Evolutionary conservation across 1,140 invertebrate species (phyloP), one percentile per base, ranked within the genome.

Genomic region (Vanessa atalanta): DNA sequence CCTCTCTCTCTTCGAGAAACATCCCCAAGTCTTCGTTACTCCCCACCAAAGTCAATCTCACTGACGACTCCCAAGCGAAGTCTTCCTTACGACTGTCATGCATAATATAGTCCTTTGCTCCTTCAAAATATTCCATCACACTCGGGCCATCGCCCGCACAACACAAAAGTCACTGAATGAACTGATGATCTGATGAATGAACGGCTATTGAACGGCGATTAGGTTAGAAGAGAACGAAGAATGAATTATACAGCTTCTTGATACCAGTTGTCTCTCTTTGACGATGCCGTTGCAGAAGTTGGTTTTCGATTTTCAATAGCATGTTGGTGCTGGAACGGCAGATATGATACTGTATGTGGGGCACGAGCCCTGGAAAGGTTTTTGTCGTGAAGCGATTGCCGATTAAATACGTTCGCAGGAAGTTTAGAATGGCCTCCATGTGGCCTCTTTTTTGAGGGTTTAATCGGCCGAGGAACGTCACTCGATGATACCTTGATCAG

Each of bases 211-310:
- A 20, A 43, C 14, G 13, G 43, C 74, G 66, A 77, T 4, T 80
- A 86, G 93, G 92, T 96, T 97, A 97, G 93, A 97, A 97, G 92
- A 97, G 95, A 67, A 97, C 96, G 88, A 97, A 97, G 93, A 97
- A 97, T 66, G 96, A 96, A 91, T 97, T 97, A 91, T 97, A 97
- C 87, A 97, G 92, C 93, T 97, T 96, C 92, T 97, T 97, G 81
- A 97, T 96, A 55, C 96, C 96, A 31, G 96, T 96, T 48, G 96
- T 96, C 88, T 97, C 96, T 80, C 96, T 93, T 89, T 96, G 96
- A 87, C 96, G 94, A 87, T 96, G 96, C 88, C 95, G 96, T 91
- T 96, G 95, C 63, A 96, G 94, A 82, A 96, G 94, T 87, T 95
- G 94, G 83, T 95, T 95, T 90, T 95, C 94, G 81, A 95, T 94